phyloP scores from a whole-genome alignment of 2,113 vertebrate genomes.

The Onychostoma macrolepis region DNA sequence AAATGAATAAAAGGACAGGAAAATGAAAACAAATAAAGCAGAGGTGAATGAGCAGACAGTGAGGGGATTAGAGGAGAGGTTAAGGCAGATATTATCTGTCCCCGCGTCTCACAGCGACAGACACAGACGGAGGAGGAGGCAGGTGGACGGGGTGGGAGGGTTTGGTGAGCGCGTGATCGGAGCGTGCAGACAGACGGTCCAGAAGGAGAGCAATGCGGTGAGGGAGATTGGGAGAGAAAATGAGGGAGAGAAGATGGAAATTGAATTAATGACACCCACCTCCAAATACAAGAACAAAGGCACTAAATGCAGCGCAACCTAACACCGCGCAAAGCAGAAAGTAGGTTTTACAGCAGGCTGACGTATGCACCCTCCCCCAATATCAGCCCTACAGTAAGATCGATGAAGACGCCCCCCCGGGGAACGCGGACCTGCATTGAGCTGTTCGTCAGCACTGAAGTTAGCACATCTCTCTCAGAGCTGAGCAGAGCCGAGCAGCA shows the following conservation, averaged over 20 bases:
- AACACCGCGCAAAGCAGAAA: conserved; percentile 57
- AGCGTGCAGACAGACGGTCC: conserved; percentile 66
- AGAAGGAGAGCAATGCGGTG: conserved; percentile 72
- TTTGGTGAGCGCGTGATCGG: conserved; percentile 42
- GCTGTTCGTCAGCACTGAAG: conserved; percentile 59
- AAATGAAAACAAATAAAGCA: conserved; percentile 18
- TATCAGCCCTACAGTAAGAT: conserved; percentile 60
- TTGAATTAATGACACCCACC: conserved; percentile 68
- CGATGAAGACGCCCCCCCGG: conserved; percentile 67
- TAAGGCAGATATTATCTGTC: conserved; percentile 72
- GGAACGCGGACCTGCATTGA: conserved; percentile 62
- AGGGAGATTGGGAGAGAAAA: conserved; percentile 45
- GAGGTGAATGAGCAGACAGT: conserved; percentile 42
- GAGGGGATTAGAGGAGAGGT: conserved; percentile 54
- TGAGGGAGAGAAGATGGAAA: conserved; percentile 52
- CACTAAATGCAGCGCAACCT: conserved; percentile 53
- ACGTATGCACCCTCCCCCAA: conserved; percentile 59
- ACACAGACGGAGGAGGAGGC: conserved; percentile 72
- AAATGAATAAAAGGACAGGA: conserved; percentile 6
- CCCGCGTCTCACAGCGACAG: conserved; percentile 70
- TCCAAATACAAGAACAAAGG: conserved; percentile 71
- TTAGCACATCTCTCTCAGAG: conserved; percentile 46
- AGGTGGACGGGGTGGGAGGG: conserved; percentile 60
- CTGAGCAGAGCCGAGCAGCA: not conserved
- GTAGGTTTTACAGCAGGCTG: conserved; percentile 55